phyloP scores from a whole-genome alignment of 2,888 invertebrate species.

The Ophion ventricosus region DNA sequence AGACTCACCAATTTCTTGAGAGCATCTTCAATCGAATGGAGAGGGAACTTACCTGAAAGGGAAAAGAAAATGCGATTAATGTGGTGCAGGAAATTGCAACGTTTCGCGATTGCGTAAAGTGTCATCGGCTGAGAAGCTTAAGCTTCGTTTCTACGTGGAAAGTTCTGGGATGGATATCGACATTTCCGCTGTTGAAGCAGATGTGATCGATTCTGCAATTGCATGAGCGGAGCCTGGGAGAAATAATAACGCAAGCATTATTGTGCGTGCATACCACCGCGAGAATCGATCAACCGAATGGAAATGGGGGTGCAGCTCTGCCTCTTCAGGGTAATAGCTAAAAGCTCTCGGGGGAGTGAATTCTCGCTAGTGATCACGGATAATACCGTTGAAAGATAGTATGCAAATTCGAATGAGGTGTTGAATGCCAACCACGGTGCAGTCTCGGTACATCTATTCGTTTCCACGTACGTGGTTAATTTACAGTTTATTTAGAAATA shows the following conservation, averaged over 20 bases:
- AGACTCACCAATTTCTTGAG: constrained; percentile 36
- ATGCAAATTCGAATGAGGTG: background rate
- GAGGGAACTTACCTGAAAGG: constrained; percentile 55
- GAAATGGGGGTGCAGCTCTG: constrained; percentile 42
- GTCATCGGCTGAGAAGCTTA: constrained; percentile 33
- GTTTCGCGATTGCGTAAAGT: constrained; percentile 4
- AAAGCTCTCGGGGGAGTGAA: constrained; percentile 35
- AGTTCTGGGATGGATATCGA: constrained; percentile 27
- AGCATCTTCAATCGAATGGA: constrained; percentile 14
- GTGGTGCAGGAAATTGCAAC: constrained; percentile 2
- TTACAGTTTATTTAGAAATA: background rate
- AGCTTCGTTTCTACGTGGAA: constrained; percentile 21
- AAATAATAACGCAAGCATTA: constrained; percentile 45
- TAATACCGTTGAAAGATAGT: background rate
- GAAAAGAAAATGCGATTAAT: constrained; percentile 9
- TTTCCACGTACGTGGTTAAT: background rate
- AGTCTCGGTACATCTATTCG: background rate
- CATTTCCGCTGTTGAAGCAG: constrained; percentile 40
- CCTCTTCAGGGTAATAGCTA: constrained; percentile 41
- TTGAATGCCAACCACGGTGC: background rate
- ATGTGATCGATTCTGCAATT: constrained; percentile 49
- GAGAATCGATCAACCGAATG: constrained; percentile 25
- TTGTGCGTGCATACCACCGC: constrained; percentile 11
- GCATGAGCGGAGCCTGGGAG: constrained; percentile 24
- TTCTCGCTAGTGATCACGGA: constrained; percentile 29